phyloP scores from a whole-genome alignment of 2,888 invertebrate genomes.

The Cephus spinipes region DNA sequence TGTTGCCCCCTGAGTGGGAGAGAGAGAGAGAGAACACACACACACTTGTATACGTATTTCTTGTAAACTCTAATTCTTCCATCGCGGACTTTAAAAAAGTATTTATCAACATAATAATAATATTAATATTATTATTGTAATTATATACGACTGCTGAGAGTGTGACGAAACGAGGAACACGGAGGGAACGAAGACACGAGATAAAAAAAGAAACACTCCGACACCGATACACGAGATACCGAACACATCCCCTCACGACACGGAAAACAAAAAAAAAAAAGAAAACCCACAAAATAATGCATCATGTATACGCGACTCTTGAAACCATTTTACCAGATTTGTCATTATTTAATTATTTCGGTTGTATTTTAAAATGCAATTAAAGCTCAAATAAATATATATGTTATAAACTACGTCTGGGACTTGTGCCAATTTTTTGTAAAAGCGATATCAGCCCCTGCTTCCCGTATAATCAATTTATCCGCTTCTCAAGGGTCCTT shows the following conservation, averaged over 20 bases:
- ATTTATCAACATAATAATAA: constrained; percentile 66
- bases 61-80: constrained; percentile 75
- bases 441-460: neutral
- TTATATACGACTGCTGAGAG: constrained; percentile 66
- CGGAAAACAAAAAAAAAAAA: constrained; percentile 70
- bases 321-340: constrained; percentile 79
- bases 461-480: neutral
- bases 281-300: constrained; percentile 72
- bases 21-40: constrained; percentile 27
- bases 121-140: constrained; percentile 65
- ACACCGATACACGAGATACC: neutral
- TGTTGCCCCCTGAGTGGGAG: neutral
- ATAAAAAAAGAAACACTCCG: constrained; percentile 3
- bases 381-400: constrained; percentile 89
- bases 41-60: constrained; percentile 83
- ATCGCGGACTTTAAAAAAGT: constrained; percentile 66
- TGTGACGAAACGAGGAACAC: constrained; percentile 52
- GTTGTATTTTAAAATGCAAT: constrained; percentile 88
- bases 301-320: constrained; percentile 85
- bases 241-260: constrained; percentile 35
- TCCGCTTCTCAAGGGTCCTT: constrained; percentile 15
- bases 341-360: constrained; percentile 85
- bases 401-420: constrained; percentile 77
- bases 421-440: neutral
- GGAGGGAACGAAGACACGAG: constrained; percentile 3